Evolutionary conservation across 2,113 vertebrate genomes (phyloP), one percentile per base, ranked within the genome.

Genomic region (Triplophysa dalaica): DNA sequence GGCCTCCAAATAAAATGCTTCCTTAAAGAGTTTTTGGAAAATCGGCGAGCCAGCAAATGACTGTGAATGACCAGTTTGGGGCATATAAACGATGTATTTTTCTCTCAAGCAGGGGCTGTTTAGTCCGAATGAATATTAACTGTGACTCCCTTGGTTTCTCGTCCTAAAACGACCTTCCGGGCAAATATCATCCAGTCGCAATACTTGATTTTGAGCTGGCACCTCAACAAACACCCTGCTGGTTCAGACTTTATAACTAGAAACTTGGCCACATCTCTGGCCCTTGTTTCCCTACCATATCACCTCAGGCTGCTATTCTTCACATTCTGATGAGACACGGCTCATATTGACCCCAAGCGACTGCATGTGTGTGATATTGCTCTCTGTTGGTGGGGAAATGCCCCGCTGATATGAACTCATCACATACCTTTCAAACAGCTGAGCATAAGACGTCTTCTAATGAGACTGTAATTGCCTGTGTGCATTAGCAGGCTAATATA

Each of bases 381-480:
- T 75, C 63, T 81, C 41, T 60, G 43, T 50, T 75, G 66, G 64
- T 56, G 63, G 56, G 45, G 33, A 50, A 76, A 41, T 10, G 21
- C 24, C 62, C 61, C 52, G 38, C 79, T 75, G 79, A 75, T 68
- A 21, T 43, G 13, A 62, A 11, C 73, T 63, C 73, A 75, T 62
- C 60, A 60, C 78, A 66, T n/a, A 17, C 50, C 41, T 68, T 73
- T 75, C 52, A 67, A 56, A 64, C 19, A 48, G 33, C 61, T 43
- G 70, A 48, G 56, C 70, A 65, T n/a, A 65, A 73, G 78, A 61
- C 52, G 22, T 67, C n/a, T 75, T 41, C 64, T 75, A 75, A 81
- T 67, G 56, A 68, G 13, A 50, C 52, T 69, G 19, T 69, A 81
- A 76, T 75, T 81, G 54, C 64, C 56, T 67, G 52, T 50, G 63